These are phyloP conservation scores for Peromyscus leucopus DNA, from an alignment of 2,113 vertebrate genomes.

Conservation along the genomic window DNA sequence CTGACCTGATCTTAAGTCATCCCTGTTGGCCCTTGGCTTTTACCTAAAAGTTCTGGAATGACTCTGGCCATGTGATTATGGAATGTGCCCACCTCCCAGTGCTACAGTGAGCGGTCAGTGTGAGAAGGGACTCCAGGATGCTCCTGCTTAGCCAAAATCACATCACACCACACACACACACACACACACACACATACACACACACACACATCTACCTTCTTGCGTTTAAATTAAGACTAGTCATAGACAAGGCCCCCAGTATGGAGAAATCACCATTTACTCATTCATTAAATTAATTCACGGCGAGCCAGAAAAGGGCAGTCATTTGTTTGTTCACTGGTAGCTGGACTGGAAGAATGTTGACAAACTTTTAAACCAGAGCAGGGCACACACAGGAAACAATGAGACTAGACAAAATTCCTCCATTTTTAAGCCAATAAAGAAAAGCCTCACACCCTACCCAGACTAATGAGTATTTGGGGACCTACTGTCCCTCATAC, in stretches of 20 bases:
- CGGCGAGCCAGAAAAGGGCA: not conserved
- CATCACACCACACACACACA: not conserved
- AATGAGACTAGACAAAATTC: not conserved
- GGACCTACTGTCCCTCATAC: not conserved
- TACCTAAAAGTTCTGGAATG: not conserved
- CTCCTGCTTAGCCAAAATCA: not conserved
- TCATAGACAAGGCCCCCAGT: not conserved
- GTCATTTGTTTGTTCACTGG: not conserved
- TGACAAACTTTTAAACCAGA: constrained; percentile 3
- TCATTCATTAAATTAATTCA: constrained; percentile 23
- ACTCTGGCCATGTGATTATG: not conserved
- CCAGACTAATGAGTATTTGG: not conserved
- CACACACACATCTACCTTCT: not conserved
- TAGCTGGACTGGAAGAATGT: not conserved
- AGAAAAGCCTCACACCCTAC: not conserved
- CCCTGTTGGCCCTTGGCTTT: too few species aligned
- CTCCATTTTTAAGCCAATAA: constrained; percentile 1
- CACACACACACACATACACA: not conserved
- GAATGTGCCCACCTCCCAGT: not conserved
- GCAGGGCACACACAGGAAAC: not conserved
- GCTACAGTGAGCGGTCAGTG: not conserved
- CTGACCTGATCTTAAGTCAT: not conserved
- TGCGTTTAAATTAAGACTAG: constrained; percentile 6
- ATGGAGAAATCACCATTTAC: constrained; percentile 23
- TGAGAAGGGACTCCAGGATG: not conserved